phyloP scores from a whole-genome alignment of 1,140 invertebrate species.

The Rhizoglyphus robini region DNA sequence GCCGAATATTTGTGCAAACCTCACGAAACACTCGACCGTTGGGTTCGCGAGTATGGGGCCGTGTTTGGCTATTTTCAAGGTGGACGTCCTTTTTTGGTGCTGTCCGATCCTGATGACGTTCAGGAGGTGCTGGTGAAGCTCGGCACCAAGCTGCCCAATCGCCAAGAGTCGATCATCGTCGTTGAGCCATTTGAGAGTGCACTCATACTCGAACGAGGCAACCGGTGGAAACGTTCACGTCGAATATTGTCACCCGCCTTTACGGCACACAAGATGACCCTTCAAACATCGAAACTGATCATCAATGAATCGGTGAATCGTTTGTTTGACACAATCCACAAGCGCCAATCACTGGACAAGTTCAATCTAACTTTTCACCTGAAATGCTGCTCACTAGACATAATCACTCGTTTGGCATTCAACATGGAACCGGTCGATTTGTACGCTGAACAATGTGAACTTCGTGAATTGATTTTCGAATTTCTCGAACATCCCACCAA shows the following conservation, averaged over 20 bases:
- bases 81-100: not conserved
- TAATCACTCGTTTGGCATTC: constrained; percentile 9
- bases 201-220: no score
- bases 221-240: constrained; percentile 6
- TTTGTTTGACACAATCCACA: not conserved
- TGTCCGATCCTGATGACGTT: not conserved
- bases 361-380: constrained; percentile 9
- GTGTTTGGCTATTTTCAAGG: not conserved
- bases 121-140: not conserved
- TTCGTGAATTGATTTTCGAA: not conserved
- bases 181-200: not conserved
- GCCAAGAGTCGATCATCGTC: not conserved
- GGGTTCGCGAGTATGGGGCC: not conserved
- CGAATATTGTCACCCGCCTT: constrained; percentile 10
- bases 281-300: not conserved
- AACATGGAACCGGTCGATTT: not conserved
- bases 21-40: not conserved
- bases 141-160: not conserved
- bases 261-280: not conserved
- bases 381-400: constrained; percentile 14
- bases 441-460: not conserved
- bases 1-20: not conserved
- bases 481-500: not conserved
- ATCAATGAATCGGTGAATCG: not conserved
- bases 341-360: not conserved